These are phyloP conservation scores for Dione vanillae DNA, from an alignment of 2,888 invertebrate species.

Conservation along the genomic window DNA sequence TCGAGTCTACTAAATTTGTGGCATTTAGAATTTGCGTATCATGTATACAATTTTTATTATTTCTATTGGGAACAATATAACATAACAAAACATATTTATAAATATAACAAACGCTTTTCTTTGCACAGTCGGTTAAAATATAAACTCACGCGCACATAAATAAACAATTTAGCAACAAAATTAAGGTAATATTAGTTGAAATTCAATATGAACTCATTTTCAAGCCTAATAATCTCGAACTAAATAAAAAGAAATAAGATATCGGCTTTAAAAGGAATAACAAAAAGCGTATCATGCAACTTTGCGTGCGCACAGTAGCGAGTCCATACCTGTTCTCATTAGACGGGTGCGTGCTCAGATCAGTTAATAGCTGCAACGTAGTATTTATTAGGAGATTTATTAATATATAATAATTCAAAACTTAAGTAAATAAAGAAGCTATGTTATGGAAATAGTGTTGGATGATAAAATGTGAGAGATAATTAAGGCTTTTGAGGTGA, in stretches of 20 bases:
- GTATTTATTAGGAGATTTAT: slow-evolving; percentile 45
- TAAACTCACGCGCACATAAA: background rate
- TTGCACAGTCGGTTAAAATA: background rate
- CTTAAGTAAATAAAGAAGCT: background rate
- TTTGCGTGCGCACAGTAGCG: slow-evolving; percentile 69
- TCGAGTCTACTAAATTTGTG: too few relatives aligned
- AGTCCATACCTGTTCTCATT: slow-evolving; percentile 49
- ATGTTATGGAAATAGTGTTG: background rate
- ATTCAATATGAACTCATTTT: slow-evolving; percentile 45
- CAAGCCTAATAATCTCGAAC: slow-evolving; percentile 45
- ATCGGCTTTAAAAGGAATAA: slow-evolving; percentile 28
- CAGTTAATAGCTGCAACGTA: slow-evolving; percentile 47
- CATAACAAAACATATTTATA: too few relatives aligned
- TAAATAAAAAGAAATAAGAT: slow-evolving; percentile 33
- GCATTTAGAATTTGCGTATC: too few relatives aligned
- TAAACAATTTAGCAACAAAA: slow-evolving; percentile 29
- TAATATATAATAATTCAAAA: slow-evolving; percentile 44
- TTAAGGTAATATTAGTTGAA: slow-evolving; percentile 38
- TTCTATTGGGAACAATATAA: too few relatives aligned
- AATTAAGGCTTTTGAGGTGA: too few relatives aligned
- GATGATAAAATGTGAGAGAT: background rate
- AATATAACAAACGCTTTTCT: slow-evolving; percentile 13
- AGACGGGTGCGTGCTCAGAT: slow-evolving; percentile 52
- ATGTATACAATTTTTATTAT: too few relatives aligned
- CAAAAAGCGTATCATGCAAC: slow-evolving; percentile 65